Percentiles rank a stretch among this genome's conserved stretches.
Evolutionary conservation across 2,888 invertebrate genomes (phyloP).

Genomic region (Globia sparganii): DNA sequence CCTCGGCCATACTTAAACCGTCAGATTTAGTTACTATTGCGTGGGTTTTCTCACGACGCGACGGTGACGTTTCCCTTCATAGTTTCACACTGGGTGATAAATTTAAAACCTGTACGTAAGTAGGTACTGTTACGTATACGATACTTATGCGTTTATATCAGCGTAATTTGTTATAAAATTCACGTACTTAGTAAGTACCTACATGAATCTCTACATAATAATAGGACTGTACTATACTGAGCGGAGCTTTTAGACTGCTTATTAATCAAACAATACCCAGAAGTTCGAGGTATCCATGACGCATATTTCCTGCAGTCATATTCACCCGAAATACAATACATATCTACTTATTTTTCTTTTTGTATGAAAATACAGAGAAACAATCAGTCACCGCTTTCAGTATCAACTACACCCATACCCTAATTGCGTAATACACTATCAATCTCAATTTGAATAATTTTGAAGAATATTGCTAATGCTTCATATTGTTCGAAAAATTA

Average conservation of each 20-base stretch:
- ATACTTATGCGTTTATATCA: slow-evolving; percentile 6
- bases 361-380: background rate
- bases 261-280: background rate
- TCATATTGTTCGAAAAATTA: no score
- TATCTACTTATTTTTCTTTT: background rate
- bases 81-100: slow-evolving; percentile 35
- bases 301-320: slow-evolving; percentile 1
- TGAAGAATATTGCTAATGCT: no score
- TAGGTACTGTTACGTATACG: slow-evolving; percentile 12
- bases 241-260: background rate
- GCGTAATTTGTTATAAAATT: slow-evolving; percentile 19
- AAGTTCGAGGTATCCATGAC: background rate
- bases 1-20: slow-evolving; percentile 16
- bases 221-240: background rate
- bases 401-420: background rate
- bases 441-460: no score
- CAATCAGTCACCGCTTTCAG: background rate
- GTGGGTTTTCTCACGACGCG: slow-evolving; percentile 47
- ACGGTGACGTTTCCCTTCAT: slow-evolving; percentile 42
- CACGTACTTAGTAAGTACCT: background rate
- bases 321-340: background rate
- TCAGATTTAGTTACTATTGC: slow-evolving; percentile 46
- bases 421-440: background rate
- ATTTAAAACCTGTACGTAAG: slow-evolving; percentile 21
- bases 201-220: background rate